These are phyloP conservation scores for Meiosimyza decipiens DNA, from an alignment of 2,888 invertebrate genomes.

Conservation along the genomic window DNA sequence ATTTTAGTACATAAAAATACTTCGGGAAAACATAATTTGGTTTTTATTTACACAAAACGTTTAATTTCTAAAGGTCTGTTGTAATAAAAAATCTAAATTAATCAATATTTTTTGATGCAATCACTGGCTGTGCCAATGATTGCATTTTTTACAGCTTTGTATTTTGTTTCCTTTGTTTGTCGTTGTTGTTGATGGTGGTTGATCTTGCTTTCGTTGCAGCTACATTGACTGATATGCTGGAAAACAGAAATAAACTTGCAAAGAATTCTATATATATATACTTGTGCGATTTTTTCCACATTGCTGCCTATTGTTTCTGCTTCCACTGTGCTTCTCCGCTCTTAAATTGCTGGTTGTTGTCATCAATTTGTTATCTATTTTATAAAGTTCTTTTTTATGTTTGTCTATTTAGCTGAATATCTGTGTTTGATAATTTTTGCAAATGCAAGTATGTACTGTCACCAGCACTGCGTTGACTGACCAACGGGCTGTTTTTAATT, in stretches of 20 bases:
- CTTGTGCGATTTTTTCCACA: no score
- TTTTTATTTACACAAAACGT: no score
- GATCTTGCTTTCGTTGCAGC: conserved; percentile 18
- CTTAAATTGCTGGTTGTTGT: not conserved
- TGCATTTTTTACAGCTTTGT: no score
- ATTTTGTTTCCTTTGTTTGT: no score
- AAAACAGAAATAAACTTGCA: not conserved
- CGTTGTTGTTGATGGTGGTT: conserved; percentile 18
- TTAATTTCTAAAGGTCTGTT: no score
- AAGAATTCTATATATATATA: no score
- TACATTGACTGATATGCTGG: conserved; percentile 13
- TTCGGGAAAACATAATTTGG: no score
- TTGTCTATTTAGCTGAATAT: not conserved
- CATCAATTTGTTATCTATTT: no score
- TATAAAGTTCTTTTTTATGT: not conserved
- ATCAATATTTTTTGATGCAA: no score
- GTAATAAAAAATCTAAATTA: no score
- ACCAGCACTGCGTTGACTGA: not conserved
- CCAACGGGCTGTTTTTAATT: conserved; percentile 5
- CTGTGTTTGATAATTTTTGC: not conserved
- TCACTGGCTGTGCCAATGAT: no score
- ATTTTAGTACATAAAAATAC: no score
- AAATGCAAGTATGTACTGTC: not conserved
- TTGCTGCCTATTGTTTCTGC: not conserved
- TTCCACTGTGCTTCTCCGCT: not conserved